Conservation (phyloP, 2,888 invertebrate genomes). For the Celastrina argiolus region DNA sequence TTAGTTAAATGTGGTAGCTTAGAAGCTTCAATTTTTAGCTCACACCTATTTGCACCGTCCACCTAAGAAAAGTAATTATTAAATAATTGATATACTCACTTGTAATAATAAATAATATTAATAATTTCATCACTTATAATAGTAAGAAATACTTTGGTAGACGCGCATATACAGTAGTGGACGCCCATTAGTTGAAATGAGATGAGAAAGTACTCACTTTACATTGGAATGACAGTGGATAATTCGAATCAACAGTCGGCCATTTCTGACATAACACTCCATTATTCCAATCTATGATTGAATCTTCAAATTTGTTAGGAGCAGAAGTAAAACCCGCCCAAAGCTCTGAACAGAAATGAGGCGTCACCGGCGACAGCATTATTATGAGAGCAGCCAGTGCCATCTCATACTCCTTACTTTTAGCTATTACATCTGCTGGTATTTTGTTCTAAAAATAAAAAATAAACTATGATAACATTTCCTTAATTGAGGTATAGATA, state of each 20-base stretch:
- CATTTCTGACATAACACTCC: constrained; percentile 86
- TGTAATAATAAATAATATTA: too few relatives aligned
- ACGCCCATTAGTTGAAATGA: too few relatives aligned
- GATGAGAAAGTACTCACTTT: too few relatives aligned
- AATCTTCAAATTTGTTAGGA: constrained; percentile 70
- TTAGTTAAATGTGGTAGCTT: constrained; percentile 51
- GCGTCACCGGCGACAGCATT: constrained; percentile 92
- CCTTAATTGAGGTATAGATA: too few relatives aligned
- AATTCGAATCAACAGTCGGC: constrained; percentile 85
- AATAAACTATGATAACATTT: constrained; percentile 6
- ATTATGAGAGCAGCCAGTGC: constrained; percentile 88
- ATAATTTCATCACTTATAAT: too few relatives aligned
- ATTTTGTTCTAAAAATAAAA: constrained; percentile 72
- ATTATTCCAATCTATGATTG: constrained; percentile 81
- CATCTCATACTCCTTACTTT: constrained; percentile 85
- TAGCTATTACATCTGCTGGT: constrained; percentile 78
- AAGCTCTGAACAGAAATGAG: constrained; percentile 93
- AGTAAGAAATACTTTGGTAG: too few relatives aligned
- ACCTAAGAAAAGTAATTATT: constrained; percentile 47
- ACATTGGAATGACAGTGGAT: constrained; percentile 80
- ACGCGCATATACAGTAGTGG: too few relatives aligned
- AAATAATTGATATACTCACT: neutral
- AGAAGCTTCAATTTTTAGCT: constrained; percentile 57
- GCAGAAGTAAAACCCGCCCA: constrained; percentile 88
- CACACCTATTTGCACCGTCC: constrained; percentile 64